phyloP scores from a whole-genome alignment of 2,797 vertebrate species.

The Pipistrellus nathusii region DNA sequence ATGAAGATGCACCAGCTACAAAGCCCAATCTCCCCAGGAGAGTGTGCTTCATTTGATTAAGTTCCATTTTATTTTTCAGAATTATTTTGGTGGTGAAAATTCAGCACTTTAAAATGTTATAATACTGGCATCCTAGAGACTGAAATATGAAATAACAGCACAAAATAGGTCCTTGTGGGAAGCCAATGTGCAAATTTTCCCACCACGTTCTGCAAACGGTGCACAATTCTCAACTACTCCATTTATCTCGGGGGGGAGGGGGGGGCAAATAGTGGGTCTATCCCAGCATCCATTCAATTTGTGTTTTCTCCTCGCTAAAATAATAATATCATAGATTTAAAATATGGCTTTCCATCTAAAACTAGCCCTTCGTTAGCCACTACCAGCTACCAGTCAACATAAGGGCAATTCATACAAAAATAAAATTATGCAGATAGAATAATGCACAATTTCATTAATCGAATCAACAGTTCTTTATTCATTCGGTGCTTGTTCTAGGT shows the following conservation, averaged over 20 bases:
- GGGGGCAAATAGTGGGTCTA: constrained; percentile 38
- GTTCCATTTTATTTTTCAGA: constrained; percentile 27
- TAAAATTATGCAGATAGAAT: not conserved
- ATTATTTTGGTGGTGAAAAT: constrained; percentile 59
- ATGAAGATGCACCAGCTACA: not conserved
- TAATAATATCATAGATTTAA: constrained; percentile 57
- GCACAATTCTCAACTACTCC: not conserved
- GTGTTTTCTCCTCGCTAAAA: constrained; percentile 63
- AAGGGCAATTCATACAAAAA: constrained; percentile 48
- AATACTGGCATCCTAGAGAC: not conserved
- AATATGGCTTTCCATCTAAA: constrained; percentile 60
- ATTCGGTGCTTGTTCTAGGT: not conserved
- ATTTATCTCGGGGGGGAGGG: constrained; percentile 55
- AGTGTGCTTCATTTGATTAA: constrained; percentile 48
- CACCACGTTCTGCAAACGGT: not conserved
- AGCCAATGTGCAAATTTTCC: constrained; percentile 11
- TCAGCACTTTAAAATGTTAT: constrained; percentile 14
- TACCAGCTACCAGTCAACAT: constrained; percentile 43
- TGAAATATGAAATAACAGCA: constrained; percentile 40
- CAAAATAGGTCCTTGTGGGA: constrained; percentile 36
- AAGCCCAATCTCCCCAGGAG: not conserved
- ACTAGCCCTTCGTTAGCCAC: constrained; percentile 60
- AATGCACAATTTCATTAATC: not conserved
- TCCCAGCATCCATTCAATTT: constrained; percentile 64
- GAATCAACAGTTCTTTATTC: not conserved